A percentile compares a stretch with the other conserved stretches of the same genome.
These are phyloP conservation scores for Atta cephalotes DNA, from an alignment of 1,140 invertebrate species.

Conservation along the genomic window DNA sequence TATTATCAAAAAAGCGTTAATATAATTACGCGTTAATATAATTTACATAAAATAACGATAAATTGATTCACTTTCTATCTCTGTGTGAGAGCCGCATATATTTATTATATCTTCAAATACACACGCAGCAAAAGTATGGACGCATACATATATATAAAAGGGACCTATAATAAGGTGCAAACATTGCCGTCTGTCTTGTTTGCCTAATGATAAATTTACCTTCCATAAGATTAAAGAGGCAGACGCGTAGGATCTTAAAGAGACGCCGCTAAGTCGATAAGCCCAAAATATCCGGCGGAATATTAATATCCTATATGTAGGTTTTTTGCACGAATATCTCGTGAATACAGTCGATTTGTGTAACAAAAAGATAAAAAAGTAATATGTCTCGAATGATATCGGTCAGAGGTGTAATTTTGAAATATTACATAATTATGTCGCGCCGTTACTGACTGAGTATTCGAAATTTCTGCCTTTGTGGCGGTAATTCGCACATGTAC, in stretches of 20 bases:
- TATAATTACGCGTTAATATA: neutral
- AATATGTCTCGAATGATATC: no score
- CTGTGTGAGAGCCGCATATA: neutral
- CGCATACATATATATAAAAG: constrained; percentile 30
- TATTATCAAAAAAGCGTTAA: neutral
- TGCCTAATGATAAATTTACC: constrained; percentile 56
- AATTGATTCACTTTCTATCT: neutral
- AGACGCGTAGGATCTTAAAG: constrained; percentile 45
- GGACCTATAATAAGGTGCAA: constrained; percentile 62
- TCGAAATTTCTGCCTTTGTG: constrained; percentile 60
- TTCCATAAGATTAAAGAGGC: constrained; percentile 55
- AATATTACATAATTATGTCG: constrained; percentile 41
- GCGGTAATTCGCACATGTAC: constrained; percentile 41
- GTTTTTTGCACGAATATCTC: neutral
- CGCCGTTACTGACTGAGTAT: neutral
- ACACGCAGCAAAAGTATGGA: constrained; percentile 38
- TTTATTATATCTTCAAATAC: constrained; percentile 41
- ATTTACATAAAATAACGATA: neutral
- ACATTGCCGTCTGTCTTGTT: constrained; percentile 46
- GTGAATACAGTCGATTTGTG: neutral
- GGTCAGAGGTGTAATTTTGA: constrained; percentile 8
- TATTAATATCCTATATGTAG: neutral
- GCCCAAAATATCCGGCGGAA: neutral
- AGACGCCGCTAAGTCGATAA: constrained; percentile 33
- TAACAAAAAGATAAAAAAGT: neutral